A percentile compares a stretch with the other conserved stretches of the same genome.
Conservation (phyloP, 2,888 invertebrate species). For the Dicyrtoma fusca region DNA sequence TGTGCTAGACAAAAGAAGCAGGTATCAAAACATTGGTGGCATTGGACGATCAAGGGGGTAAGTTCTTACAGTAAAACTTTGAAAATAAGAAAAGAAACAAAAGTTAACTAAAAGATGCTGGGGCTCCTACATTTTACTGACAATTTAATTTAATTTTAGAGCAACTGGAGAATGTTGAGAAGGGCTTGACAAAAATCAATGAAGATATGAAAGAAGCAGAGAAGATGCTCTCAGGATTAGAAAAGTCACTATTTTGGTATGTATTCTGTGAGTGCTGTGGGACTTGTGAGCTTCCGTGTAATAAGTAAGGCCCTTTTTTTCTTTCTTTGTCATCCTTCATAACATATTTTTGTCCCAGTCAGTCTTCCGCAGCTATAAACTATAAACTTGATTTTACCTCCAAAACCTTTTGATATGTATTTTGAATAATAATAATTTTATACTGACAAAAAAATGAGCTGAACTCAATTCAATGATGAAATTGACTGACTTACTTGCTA, state of each 20-base stretch:
- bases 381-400: too few species aligned
- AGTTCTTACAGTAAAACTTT: too few species aligned
- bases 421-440: too few species aligned
- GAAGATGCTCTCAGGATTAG: conserved; percentile 40
- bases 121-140: too few species aligned
- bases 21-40: conserved; percentile 99
- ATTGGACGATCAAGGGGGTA: conserved; percentile 99
- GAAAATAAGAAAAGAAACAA: too few species aligned
- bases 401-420: too few species aligned
- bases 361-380: too few species aligned
- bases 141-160: conserved; percentile 30
- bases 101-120: too few species aligned
- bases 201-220: conserved; percentile 46
- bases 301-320: conserved; percentile 25
- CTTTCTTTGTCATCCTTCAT: background rate
- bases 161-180: conserved; percentile 44
- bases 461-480: too few species aligned
- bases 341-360: too few species aligned
- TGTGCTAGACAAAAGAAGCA: conserved; percentile 96
- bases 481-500: background rate
- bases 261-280: conserved; percentile 42
- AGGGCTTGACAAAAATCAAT: conserved; percentile 42
- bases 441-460: too few species aligned
- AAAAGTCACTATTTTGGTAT: conserved; percentile 41
- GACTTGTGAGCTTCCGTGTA: conserved; percentile 39